Evolutionary conservation across 1,140 invertebrate genomes (phyloP).

Genomic region (Rhizoglyphus robini): DNA sequence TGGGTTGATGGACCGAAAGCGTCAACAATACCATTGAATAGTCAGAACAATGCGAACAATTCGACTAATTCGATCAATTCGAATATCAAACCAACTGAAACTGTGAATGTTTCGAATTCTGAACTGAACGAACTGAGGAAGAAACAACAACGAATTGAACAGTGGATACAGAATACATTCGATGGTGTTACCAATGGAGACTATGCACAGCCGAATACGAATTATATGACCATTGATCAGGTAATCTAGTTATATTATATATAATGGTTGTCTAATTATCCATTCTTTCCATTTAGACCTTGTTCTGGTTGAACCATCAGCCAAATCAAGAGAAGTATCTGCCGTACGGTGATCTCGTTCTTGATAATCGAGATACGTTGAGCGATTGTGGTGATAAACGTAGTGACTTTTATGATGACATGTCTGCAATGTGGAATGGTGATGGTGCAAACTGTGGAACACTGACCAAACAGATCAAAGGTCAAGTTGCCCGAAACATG

Average conservation of each 20-base stretch:
- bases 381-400: constrained; percentile 12
- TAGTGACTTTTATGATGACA: constrained; percentile 5
- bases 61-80: no score
- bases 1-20: constrained; percentile 23
- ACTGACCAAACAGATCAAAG: no score
- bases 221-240: background rate
- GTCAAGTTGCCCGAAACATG: no score
- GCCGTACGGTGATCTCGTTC: background rate
- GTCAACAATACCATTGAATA: background rate
- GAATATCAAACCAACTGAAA: no score
- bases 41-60: background rate
- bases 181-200: background rate
- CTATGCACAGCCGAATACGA: background rate
- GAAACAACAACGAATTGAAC: constrained; percentile 18
- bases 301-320: background rate
- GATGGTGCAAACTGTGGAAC: background rate
- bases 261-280: background rate
- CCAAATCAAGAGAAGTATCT: background rate
- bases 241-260: background rate
- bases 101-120: no score
- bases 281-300: background rate
- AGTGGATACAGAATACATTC: constrained; percentile 11
- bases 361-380: background rate
- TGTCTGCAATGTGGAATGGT: background rate
- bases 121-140: background rate